Percentiles rank a stretch among this genome's conserved stretches.
phyloP scores from a whole-genome alignment of 2,113 vertebrate genomes.

The Struthio camelus region DNA sequence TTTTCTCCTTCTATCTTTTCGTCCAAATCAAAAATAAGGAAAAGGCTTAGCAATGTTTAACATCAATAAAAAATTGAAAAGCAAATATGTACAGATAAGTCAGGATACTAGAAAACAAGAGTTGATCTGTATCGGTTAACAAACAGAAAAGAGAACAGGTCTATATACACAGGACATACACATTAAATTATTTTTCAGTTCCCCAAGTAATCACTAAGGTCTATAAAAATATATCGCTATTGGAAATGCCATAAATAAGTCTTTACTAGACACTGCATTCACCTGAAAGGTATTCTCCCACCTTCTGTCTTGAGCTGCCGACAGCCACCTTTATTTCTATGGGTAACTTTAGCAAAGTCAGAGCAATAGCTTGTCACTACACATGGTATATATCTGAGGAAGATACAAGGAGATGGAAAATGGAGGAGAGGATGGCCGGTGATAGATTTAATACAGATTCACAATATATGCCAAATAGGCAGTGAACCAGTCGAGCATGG shows the following conservation, averaged over 20 bases:
- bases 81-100: neutral
- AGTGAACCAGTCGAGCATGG: neutral
- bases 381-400: neutral
- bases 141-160: neutral
- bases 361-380: fast-evolving
- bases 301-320: neutral
- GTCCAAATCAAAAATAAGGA: neutral
- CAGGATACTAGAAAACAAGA: neutral
- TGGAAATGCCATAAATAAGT: neutral
- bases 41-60: neutral
- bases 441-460: neutral
- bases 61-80: neutral
- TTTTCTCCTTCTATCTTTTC: neutral
- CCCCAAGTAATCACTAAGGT: neutral
- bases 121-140: neutral
- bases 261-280: neutral
- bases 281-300: neutral
- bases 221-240: neutral
- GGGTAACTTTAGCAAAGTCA: fast-evolving
- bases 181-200: neutral
- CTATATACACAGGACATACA: neutral
- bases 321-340: neutral
- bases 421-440: neutral
- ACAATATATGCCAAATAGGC: neutral
- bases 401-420: fast-evolving